phyloP scores from a whole-genome alignment of 2,797 vertebrate species.

The Onychomys torridus region DNA sequence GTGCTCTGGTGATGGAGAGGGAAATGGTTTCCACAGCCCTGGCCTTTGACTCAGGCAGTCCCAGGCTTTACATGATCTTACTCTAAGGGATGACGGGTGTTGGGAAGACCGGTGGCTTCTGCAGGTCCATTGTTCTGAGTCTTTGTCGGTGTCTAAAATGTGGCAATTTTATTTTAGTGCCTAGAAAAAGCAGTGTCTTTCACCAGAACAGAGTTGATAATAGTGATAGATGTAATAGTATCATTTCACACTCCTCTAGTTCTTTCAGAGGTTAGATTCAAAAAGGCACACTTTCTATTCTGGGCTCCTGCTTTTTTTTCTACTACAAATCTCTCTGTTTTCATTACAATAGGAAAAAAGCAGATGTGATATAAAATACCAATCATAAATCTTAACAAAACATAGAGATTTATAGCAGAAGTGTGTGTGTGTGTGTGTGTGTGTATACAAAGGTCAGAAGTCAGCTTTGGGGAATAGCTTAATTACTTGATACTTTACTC shows the following conservation, averaged over 20 bases:
- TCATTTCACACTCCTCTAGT: slow-evolving; percentile 46
- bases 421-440: neutral
- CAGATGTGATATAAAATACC: neutral
- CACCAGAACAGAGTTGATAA: slow-evolving; percentile 67
- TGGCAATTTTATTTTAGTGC: slow-evolving; percentile 66
- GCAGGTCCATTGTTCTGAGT: neutral
- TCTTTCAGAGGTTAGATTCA: slow-evolving; percentile 50
- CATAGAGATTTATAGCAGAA: neutral
- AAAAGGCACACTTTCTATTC: slow-evolving; percentile 29
- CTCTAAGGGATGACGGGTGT: slow-evolving; percentile 6
- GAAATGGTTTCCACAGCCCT: neutral
- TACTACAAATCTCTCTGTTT: slow-evolving; percentile 42
- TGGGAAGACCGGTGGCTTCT: neutral
- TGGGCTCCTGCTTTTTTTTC: slow-evolving; percentile 15
- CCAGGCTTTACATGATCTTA: neutral
- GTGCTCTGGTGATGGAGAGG: neutral
- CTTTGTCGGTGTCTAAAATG: slow-evolving; percentile 48
- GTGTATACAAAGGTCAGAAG: neutral
- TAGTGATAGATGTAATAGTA: slow-evolving; percentile 42
- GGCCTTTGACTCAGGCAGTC: neutral
- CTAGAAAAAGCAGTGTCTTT: slow-evolving; percentile 48
- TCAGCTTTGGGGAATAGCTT: neutral
- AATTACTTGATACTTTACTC: neutral
- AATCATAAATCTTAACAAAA: neutral
- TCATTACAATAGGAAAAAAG: neutral